A percentile compares a stretch with the other conserved stretches of the same genome.
Conservation (phyloP, 92 coral and sea anemone species). For the Parazoanthus atlanticus region DNA sequence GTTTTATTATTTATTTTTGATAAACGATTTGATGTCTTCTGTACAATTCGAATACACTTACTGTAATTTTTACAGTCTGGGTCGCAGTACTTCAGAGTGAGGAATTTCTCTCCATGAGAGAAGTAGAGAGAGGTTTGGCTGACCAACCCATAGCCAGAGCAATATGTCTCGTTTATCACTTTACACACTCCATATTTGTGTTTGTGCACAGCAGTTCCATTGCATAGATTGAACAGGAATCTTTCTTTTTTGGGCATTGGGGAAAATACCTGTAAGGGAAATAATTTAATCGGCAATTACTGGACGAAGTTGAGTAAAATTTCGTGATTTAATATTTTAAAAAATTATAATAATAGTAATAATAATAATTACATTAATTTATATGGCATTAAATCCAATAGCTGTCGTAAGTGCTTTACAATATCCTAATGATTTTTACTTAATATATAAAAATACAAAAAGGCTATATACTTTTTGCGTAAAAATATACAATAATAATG, state of each 20-base stretch:
- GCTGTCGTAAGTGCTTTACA: too few species aligned
- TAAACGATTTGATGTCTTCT: not conserved
- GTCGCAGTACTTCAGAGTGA: conserved; percentile 73
- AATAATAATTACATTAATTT: too few species aligned
- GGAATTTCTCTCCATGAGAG: conserved; percentile 67
- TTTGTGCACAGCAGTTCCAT: not conserved
- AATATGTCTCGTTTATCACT: conserved; percentile 2
- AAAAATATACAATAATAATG: too few species aligned
- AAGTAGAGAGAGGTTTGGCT: conserved; percentile 48
- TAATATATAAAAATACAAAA: too few species aligned
- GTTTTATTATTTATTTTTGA: not conserved
- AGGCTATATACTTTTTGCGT: too few species aligned
- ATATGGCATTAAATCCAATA: too few species aligned
- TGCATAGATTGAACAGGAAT: conserved; percentile 33
- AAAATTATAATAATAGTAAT: too few species aligned
- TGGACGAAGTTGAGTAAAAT: not conserved
- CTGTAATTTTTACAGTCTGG: conserved; percentile 38
- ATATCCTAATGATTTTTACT: too few species aligned
- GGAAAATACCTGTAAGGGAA: not conserved
- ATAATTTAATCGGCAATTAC: too few species aligned
- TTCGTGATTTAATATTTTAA: too few species aligned
- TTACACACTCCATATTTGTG: not conserved
- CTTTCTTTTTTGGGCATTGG: not conserved
- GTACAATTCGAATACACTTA: conserved; percentile 10
- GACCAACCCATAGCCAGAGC: conserved; percentile 42